These are phyloP conservation scores for Plectus sambesii DNA, from an alignment of 1,140 invertebrate species.

Conservation along the genomic window DNA sequence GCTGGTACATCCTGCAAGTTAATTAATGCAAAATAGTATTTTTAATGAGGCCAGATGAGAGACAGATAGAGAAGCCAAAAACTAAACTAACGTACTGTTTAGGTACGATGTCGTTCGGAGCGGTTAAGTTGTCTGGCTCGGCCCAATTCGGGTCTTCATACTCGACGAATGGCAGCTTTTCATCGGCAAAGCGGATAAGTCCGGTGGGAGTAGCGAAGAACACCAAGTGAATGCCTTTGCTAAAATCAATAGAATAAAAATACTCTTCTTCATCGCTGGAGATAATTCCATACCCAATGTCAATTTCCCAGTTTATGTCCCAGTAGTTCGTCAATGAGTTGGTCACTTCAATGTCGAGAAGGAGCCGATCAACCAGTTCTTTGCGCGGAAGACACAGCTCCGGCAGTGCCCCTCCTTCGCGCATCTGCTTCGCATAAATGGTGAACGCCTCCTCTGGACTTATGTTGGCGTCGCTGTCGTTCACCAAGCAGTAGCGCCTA, in stretches of 20 bases:
- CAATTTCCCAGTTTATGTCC: slow-evolving; percentile 29
- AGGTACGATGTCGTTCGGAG: slow-evolving; percentile 1
- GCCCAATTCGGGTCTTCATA: slow-evolving; percentile 31
- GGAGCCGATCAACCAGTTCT: slow-evolving; percentile 34
- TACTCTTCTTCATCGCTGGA: background rate
- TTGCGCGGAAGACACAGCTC: slow-evolving; percentile 30
- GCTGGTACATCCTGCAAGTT: slow-evolving; percentile 38
- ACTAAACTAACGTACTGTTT: background rate
- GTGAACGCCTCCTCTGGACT: slow-evolving; percentile 37
- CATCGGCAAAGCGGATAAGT: slow-evolving; percentile 38
- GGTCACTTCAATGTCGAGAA: slow-evolving; percentile 39
- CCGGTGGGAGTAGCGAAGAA: slow-evolving; percentile 43
- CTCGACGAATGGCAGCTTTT: slow-evolving; percentile 34
- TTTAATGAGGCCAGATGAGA: too few species aligned
- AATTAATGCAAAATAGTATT: too few species aligned
- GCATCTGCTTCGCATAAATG: slow-evolving; percentile 40
- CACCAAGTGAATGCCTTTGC: slow-evolving; percentile 38
- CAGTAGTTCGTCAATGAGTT: slow-evolving; percentile 25
- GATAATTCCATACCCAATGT: slow-evolving; percentile 21
- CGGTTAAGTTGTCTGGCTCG: slow-evolving; percentile 17
- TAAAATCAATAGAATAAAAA: slow-evolving; percentile 10
- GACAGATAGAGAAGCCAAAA: too few species aligned
- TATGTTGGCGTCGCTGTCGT: slow-evolving; percentile 38
- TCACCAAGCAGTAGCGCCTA: slow-evolving; percentile 42
- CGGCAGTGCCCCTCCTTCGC: slow-evolving; percentile 27